Conservation (phyloP, 2,888 invertebrate species). For the Morpho achilles region DNA sequence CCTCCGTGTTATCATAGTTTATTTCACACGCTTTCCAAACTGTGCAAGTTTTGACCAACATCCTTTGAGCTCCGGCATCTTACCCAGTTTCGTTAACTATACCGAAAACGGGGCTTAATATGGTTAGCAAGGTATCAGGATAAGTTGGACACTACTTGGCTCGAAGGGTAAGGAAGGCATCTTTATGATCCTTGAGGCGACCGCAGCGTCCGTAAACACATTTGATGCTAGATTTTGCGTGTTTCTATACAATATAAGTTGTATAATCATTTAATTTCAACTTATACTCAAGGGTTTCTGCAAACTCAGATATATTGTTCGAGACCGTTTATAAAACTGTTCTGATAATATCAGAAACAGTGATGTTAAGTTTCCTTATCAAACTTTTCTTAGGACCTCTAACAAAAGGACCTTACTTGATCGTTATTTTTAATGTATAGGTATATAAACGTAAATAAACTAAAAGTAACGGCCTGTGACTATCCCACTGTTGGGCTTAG, state of each 20-base stretch:
- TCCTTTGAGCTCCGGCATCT: slow-evolving; percentile 26
- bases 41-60: slow-evolving; percentile 36
- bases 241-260: slow-evolving; percentile 20
- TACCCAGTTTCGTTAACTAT: slow-evolving; percentile 11
- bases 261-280: slow-evolving; percentile 24
- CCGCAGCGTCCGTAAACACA: slow-evolving; percentile 53
- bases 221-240: slow-evolving; percentile 50
- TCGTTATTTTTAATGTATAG: no score
- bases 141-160: slow-evolving; percentile 42
- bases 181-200: slow-evolving; percentile 59
- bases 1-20: slow-evolving; percentile 65
- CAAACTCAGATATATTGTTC: no score
- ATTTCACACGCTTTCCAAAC: slow-evolving; percentile 63
- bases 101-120: slow-evolving; percentile 18
- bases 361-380: no score
- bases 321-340: no score
- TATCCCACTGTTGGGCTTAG: no score
- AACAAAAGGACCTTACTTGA: no score
- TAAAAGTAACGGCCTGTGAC: no score
- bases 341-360: no score
- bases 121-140: slow-evolving; percentile 37
- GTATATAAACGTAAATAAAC: no score
- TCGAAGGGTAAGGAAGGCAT: slow-evolving; percentile 60
- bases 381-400: no score
- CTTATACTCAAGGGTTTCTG: slow-evolving; percentile 1